These are phyloP conservation scores for Agrochola macilenta DNA, from an alignment of 2,888 invertebrate genomes.

Conservation along the genomic window DNA sequence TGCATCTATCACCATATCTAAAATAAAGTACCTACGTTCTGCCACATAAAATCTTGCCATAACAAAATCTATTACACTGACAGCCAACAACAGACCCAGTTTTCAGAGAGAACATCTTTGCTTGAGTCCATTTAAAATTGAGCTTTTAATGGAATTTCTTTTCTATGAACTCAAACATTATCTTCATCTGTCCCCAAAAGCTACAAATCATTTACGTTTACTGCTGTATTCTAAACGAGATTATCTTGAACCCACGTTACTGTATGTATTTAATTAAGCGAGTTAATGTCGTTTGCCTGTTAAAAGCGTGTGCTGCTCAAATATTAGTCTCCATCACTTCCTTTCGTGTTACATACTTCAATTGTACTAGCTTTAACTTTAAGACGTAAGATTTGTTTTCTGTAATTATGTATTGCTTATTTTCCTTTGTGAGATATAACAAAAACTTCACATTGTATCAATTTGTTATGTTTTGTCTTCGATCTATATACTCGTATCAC, in stretches of 20 bases:
- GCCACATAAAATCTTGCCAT: background rate
- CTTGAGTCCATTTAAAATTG: background rate
- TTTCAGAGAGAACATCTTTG: background rate
- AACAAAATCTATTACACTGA: background rate
- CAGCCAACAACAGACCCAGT: background rate
- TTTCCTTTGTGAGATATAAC: background rate
- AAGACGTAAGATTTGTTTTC: background rate
- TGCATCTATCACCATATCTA: background rate
- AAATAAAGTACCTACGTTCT: background rate
- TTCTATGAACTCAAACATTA: background rate
- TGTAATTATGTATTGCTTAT: background rate
- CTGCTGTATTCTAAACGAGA: slow-evolving; percentile 4
- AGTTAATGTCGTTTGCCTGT: slow-evolving; percentile 31
- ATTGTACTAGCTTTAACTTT: slow-evolving; percentile 12
- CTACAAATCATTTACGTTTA: background rate
- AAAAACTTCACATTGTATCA: too few species aligned
- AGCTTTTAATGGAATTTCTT: background rate
- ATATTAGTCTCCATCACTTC: slow-evolving; percentile 49
- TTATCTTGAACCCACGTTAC: slow-evolving; percentile 8
- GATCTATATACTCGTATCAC: background rate
- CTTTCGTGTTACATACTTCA: slow-evolving; percentile 17
- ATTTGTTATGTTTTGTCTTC: background rate
- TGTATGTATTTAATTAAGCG: slow-evolving; percentile 12
- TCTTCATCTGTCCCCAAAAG: background rate
- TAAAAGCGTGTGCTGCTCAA: slow-evolving; percentile 46